Conservation (phyloP, 2,888 invertebrate genomes). For the Timandra comae region DNA sequence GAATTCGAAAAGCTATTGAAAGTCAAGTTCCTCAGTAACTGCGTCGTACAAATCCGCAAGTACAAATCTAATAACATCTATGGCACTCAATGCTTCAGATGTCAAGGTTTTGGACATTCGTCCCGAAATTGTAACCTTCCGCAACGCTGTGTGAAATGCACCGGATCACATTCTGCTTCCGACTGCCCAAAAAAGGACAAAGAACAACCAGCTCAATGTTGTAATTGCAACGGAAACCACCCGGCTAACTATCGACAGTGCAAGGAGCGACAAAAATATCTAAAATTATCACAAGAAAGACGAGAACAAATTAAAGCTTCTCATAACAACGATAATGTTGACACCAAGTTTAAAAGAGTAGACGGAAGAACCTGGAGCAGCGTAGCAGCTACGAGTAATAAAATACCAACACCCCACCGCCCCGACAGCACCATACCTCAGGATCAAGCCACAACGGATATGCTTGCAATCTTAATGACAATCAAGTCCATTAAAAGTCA, state of each 20-base stretch:
- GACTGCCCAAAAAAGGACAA: not conserved
- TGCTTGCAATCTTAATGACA: slow-evolving; percentile 4
- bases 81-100: slow-evolving; percentile 13
- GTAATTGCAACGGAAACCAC: slow-evolving; percentile 7
- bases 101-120: slow-evolving; percentile 14
- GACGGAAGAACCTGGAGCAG: not conserved
- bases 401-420: not conserved
- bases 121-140: slow-evolving; percentile 10
- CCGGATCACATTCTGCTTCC: not conserved
- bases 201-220: slow-evolving; percentile 1
- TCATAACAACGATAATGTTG: not conserved
- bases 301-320: not conserved
- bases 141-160: slow-evolving; percentile 7
- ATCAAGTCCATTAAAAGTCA: slow-evolving; percentile 8
- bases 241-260: slow-evolving; percentile 9
- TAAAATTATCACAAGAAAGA: not conserved
- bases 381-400: not conserved
- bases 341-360: not conserved
- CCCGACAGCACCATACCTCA: not conserved
- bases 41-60: slow-evolving; percentile 3
- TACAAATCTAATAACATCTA: slow-evolving; percentile 2
- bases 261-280: slow-evolving; percentile 5
- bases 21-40: slow-evolving; percentile 3
- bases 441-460: slow-evolving; percentile 2
- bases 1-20: not conserved